Evolutionary conservation across 2,113 vertebrate genomes (phyloP).

Genomic region (Leuciscus idus): DNA sequence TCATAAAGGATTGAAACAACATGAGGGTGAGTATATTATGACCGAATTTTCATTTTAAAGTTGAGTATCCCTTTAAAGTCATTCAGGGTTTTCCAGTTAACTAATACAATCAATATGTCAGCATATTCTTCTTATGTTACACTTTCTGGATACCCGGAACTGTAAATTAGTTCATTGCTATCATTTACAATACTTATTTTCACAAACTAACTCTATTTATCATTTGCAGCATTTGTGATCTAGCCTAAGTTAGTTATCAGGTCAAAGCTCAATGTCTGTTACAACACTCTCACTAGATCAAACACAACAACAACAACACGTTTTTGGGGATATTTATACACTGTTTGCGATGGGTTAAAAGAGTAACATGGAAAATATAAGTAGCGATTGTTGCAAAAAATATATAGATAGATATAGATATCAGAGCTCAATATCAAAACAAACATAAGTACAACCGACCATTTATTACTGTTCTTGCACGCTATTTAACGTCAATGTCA

Average conservation of each 20-base stretch:
- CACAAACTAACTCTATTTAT: background rate
- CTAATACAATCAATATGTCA: background rate
- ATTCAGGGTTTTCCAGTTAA: background rate
- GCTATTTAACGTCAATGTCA: background rate
- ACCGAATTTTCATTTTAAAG: no score
- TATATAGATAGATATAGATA: background rate
- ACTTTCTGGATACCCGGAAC: background rate
- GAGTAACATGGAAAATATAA: background rate
- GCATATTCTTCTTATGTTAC: no score
- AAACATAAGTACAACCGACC: background rate
- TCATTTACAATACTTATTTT: background rate
- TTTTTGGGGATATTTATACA: no score
- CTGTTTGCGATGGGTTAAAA: background rate
- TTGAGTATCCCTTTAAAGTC: no score
- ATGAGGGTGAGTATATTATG: no score
- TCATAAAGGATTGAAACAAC: no score
- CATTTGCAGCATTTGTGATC: background rate
- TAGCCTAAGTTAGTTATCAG: background rate
- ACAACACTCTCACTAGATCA: background rate
- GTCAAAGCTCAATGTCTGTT: constrained; percentile 22
- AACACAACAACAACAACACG: background rate
- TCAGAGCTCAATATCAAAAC: background rate
- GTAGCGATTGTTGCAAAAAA: background rate
- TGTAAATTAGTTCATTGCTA: background rate
- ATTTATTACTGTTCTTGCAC: background rate